Base-by-base conservation (phyloP, 2,113 vertebrate genomes). In the Centropus bengalensis region DNA sequence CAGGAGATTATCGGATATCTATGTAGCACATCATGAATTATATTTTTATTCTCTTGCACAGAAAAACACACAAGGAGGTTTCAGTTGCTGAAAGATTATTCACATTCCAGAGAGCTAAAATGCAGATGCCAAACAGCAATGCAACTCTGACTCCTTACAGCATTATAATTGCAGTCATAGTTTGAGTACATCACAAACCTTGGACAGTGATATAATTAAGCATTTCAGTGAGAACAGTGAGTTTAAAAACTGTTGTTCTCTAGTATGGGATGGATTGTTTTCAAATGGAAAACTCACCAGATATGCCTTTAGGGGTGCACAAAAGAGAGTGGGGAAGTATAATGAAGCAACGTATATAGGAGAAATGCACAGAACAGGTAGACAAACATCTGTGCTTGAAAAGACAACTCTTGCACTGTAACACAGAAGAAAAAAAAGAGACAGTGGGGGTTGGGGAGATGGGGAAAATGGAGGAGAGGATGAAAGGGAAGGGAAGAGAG, bases 111-210 rank as follows among this genome's bases (percentile, higher is more conserved):
- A 93, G 59, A 38, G 22, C 44, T 59, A 87, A 91, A 93, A n/a
- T 52, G 68, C 24, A 94, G 40, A 62, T 42, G 76, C 58, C 62
- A 91, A 86, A 42, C 10, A 62, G 78, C 24, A 85, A 18, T 38
- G 45, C 58, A 91, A 85, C 77, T 95, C 84, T 79, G 49, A 69
- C 40, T 94, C 55, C 82, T 77, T 88, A 91, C 59, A 74, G 91
- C 30, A 54, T 86, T 47, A 3, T 64, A 96, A 89, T 27, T 86
- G 52, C 32, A 90, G 63, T 62, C 54, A 87, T 20, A 78, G 62
- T 44, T 27, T 73, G 38, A 93, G 38, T 42, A 91, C 11, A 44
- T 64, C 93, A 91, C 64, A 88, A 54, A 59, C 55, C 56, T 88
- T 74, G 82, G n/a, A 95, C 78, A 94, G 75, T 19, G 45, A 83